Evolutionary conservation across 2,113 vertebrate species (phyloP), one percentile per base, ranked within the genome.

Genomic region (Paraplagusia blochii): DNA sequence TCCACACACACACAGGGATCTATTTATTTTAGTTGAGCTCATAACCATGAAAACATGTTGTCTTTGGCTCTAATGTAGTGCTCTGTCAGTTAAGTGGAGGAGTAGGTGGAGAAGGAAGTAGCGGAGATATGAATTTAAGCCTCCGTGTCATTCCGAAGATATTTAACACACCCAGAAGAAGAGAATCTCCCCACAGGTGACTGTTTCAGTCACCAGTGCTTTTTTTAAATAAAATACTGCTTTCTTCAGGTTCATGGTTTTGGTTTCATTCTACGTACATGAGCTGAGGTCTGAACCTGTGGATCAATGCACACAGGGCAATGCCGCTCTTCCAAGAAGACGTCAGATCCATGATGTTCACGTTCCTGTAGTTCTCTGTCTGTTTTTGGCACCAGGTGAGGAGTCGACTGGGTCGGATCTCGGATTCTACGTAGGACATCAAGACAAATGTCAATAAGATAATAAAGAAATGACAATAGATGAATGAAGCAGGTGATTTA

Each of bases 341-440:
- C 46, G 86, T 94, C 73, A 99, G 87, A 82, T 99, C 91, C 0
- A 91, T 94, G 83, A 98, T 66, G 0, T 8, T 68, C 44, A 98
- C 93, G 0, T 92, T 92, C 53, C 83, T 88, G 84, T 97, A 99
- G 44, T 93, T 94, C 62, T 97, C 93, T 0, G 93, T 95, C 85
- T 97, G 95, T 64, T 92, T 95, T 88, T 95, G 95, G 85, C 96
- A 99, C 96, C 96, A 99, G 1, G 93, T 95, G 70, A 97, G 60
- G 61, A 99, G 93, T 71, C 94, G 93, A 38, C 91, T 90, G 4
- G 96, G 96, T 49, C 94, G 87, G 69, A 93, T 87, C 53, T 98
- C 97, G 0, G 94, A 96, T 79, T 97, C 97, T 98, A 78, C 14
- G 67, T 42, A 48, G 51, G 39, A 70, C 18, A 75, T 29, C 11